Conservation (phyloP, 2,113 vertebrate species). For the Choloepus hoffmanni region DNA sequence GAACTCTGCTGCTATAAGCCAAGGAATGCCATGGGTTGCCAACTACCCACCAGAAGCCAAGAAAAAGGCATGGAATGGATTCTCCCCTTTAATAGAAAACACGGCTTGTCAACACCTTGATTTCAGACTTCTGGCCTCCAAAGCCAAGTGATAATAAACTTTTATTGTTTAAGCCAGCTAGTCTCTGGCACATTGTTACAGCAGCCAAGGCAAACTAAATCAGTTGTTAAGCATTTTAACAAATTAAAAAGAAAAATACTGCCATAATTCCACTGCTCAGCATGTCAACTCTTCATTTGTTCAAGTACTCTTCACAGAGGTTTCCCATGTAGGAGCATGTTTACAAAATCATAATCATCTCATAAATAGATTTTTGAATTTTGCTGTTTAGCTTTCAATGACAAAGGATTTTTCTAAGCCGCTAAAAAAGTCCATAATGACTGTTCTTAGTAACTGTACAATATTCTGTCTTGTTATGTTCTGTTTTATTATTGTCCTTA, state of each 20-base stretch:
- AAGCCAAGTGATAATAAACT: too few species aligned
- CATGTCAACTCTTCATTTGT: slow-evolving; percentile 8
- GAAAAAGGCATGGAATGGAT: too few species aligned
- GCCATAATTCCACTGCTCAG: background rate
- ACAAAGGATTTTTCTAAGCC: slow-evolving; percentile 28
- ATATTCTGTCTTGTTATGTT: background rate
- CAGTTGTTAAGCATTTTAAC: background rate
- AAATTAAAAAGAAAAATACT: background rate
- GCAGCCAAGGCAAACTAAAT: too few species aligned
- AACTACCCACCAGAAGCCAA: too few species aligned
- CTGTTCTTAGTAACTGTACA: background rate
- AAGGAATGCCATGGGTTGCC: too few species aligned
- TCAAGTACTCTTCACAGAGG: background rate
- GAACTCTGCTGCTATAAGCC: too few species aligned
- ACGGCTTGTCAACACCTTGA: too few species aligned
- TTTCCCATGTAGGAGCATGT: background rate
- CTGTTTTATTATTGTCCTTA: background rate
- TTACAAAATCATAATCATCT: slow-evolving; percentile 43
- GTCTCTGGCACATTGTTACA: too few species aligned
- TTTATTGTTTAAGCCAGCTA: too few species aligned
- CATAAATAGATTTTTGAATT: background rate
- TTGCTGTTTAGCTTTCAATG: slow-evolving; percentile 34
- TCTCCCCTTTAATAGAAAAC: too few species aligned
- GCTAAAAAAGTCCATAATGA: background rate
- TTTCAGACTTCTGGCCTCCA: too few species aligned